Percentiles rank a stretch among this genome's conserved stretches.
Conservation (phyloP, 2,888 invertebrate species). For the Latrodectus hesperus region DNA sequence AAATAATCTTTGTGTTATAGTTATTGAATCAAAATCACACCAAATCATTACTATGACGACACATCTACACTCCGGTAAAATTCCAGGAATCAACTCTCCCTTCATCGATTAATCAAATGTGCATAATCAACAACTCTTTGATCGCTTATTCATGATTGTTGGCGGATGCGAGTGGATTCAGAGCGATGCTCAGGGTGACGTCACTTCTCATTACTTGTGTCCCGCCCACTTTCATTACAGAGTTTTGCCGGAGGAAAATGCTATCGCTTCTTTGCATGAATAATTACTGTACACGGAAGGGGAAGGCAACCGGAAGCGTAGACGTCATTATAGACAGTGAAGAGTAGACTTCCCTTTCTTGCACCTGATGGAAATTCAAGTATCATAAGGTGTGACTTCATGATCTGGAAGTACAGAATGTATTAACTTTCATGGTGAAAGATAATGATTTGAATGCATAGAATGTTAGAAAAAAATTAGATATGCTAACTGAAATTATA, state of each 20-base stretch:
- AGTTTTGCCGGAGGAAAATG: slow-evolving; percentile 17
- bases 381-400: neutral
- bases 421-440: neutral
- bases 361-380: slow-evolving; percentile 48
- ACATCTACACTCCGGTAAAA: no score
- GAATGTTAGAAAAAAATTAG: no score
- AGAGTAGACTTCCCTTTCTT: neutral
- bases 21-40: neutral
- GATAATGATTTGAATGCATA: no score
- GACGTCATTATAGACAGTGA: neutral
- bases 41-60: neutral
- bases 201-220: slow-evolving; percentile 62
- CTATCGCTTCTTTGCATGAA: neutral
- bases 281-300: neutral
- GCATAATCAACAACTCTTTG: neutral
- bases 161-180: neutral
- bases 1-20: no score
- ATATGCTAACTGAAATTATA: no score
- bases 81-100: neutral
- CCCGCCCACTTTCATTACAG: slow-evolving; percentile 58
- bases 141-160: neutral
- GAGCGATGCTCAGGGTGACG: slow-evolving; percentile 36
- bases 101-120: neutral
- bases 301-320: neutral
- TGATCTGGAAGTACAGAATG: neutral